Evolutionary conservation across 2,113 vertebrate genomes (phyloP).

Genomic region (Ctenodactylus gundi): DNA sequence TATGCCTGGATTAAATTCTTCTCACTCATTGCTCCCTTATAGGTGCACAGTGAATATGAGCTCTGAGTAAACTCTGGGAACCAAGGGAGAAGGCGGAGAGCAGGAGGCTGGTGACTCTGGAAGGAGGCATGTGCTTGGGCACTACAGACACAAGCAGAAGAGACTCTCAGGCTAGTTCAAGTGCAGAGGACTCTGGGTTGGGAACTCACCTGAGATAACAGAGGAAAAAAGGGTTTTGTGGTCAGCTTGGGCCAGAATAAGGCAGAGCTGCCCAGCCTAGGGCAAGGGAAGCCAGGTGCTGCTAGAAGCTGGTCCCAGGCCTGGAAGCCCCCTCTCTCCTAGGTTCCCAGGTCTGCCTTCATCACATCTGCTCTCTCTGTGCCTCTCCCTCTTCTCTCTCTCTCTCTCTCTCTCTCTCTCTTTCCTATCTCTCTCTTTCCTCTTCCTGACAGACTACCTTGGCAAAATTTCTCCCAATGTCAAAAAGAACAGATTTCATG

Average conservation of each 20-base stretch:
- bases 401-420: too few species aligned
- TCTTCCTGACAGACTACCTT: too few species aligned
- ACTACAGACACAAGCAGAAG: not conserved
- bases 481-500: too few species aligned
- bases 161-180: not conserved
- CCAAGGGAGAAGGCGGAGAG: not conserved
- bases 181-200: not conserved
- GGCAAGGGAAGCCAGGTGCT: not conserved
- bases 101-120: not conserved
- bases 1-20: not conserved
- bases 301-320: too few species aligned
- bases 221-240: not conserved
- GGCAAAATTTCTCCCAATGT: too few species aligned
- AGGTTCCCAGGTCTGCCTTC: not conserved
- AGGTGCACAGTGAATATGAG: not conserved
- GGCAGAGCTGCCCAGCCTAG: not conserved
- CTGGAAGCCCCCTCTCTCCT: not conserved
- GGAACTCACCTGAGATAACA: not conserved
- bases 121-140: not conserved
- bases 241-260: not conserved
- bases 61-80: not conserved
- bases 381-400: not conserved
- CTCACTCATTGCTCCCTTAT: not conserved
- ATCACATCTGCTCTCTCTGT: not conserved
- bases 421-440: too few species aligned